Base-by-base conservation (phyloP, 2,888 invertebrate species). In the Steinernema carpocapsae region DNA sequence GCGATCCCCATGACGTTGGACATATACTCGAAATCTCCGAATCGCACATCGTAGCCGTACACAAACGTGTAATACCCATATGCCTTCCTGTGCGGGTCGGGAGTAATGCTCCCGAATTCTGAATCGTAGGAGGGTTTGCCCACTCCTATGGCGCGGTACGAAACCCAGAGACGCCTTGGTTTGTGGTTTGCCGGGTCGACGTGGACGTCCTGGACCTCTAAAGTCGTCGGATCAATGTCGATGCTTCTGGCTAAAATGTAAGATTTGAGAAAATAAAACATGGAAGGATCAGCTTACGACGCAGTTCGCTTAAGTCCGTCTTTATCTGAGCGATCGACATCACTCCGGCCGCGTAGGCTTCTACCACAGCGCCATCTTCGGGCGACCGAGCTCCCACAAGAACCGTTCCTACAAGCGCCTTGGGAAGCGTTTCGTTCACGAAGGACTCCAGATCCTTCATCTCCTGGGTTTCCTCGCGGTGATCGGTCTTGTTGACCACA, bases 361-460 rank as follows among this genome's bases (percentile, higher is more conserved):
- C 64, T 1, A 64, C 64, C 29, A n/a, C 12, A 1, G 37, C 29
- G 64, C 32, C 64, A 32, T 32, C 32, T 1, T 64, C 64, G 2
- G 17, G 2, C 6, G 64, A 56, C 19, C 24, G 22, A 1, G 56
- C 64, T 17, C 64, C 64, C 17, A 64, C 64, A 19, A 64, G 64
- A 14, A 64, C 26, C 14, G 64, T 64, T 4, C 26, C 26, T 7
- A 37, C 37, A 22, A 64, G 32, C 7, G 6, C 29, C 12, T 32
- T 32, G 12, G 64, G 64, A 3, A 64, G 29, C 10, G 37, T 64
- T 1, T 32, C 1, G 64, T 29, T 32, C 29, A 64, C 64, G 14
- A 64, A 64, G n/a, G 24, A 17, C 37, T 64, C 64, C 26, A 64
- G n/a, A 32, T 64, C 64, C 26, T 64, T 26, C 29, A 64, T 22